phyloP scores from a whole-genome alignment of 2,888 invertebrate species.

The Chouioia cunea region DNA sequence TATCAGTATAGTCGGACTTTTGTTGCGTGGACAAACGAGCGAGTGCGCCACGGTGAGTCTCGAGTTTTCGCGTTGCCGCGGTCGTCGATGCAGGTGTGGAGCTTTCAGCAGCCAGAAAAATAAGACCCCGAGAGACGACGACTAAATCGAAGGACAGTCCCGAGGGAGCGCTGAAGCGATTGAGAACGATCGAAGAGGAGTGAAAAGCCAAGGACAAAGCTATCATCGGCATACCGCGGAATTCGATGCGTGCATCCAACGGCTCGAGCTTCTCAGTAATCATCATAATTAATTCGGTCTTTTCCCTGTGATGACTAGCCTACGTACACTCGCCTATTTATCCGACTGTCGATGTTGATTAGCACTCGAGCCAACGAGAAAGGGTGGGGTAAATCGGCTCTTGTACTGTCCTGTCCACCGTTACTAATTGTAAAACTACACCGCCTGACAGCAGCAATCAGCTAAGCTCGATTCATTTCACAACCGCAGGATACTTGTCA shows the following conservation, averaged over 20 bases:
- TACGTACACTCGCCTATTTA: too few species aligned
- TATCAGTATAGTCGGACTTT: background rate
- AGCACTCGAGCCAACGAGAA: too few species aligned
- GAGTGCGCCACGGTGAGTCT: constrained; percentile 19
- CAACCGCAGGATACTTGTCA: too few species aligned
- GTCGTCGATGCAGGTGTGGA: background rate
- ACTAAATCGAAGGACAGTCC: background rate
- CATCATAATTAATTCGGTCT: constrained; percentile 21
- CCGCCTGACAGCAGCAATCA: too few species aligned
- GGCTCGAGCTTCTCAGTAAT: constrained; percentile 44
- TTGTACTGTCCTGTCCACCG: too few species aligned
- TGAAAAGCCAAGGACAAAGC: background rate
- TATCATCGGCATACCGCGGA: constrained; percentile 20
- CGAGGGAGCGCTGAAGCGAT: background rate
- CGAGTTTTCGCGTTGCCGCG: background rate
- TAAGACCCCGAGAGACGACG: background rate
- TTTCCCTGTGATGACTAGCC: background rate
- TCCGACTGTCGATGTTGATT: too few species aligned
- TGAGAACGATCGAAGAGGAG: background rate
- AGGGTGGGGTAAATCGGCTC: too few species aligned
- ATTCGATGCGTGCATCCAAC: constrained; percentile 25
- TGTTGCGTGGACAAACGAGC: constrained; percentile 1
- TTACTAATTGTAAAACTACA: too few species aligned
- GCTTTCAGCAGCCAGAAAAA: background rate
- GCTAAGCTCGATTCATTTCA: too few species aligned